Conservation (phyloP, 2,888 invertebrate genomes). For the Thymelicus acteon region DNA sequence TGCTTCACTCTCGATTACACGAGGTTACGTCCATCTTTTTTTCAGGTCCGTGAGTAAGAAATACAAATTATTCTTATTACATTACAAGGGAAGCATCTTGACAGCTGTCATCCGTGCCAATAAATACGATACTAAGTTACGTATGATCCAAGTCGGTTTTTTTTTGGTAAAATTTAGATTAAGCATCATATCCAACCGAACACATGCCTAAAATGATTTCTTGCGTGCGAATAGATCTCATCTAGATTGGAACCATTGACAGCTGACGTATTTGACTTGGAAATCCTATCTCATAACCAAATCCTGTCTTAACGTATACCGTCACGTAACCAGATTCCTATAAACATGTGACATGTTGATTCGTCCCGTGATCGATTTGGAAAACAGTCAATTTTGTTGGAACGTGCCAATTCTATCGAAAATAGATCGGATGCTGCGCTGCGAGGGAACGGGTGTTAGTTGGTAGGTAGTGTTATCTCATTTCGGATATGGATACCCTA, state of each 20-base stretch:
- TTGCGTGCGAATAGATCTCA: background rate
- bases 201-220: background rate
- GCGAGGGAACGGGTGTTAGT: background rate
- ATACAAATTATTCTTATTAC: no score
- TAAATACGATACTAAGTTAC: no score
- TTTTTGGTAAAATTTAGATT: background rate
- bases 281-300: slow-evolving; percentile 11
- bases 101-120: no score
- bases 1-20: no score
- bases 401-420: slow-evolving; percentile 5
- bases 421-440: slow-evolving; percentile 2
- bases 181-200: no score
- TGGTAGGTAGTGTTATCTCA: background rate
- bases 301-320: slow-evolving; percentile 9
- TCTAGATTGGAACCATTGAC: background rate
- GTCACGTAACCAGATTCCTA: background rate
- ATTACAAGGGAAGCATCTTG: no score
- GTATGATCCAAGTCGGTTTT: no score
- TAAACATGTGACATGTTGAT: slow-evolving; percentile 11
- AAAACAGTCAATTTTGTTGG: slow-evolving; percentile 16
- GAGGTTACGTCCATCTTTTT: no score
- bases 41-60: no score
- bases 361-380: slow-evolving; percentile 12
- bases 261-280: slow-evolving; percentile 1
- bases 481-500: background rate